Base-by-base conservation (phyloP, 2,113 vertebrate species). In the Lathamus discolor region DNA sequence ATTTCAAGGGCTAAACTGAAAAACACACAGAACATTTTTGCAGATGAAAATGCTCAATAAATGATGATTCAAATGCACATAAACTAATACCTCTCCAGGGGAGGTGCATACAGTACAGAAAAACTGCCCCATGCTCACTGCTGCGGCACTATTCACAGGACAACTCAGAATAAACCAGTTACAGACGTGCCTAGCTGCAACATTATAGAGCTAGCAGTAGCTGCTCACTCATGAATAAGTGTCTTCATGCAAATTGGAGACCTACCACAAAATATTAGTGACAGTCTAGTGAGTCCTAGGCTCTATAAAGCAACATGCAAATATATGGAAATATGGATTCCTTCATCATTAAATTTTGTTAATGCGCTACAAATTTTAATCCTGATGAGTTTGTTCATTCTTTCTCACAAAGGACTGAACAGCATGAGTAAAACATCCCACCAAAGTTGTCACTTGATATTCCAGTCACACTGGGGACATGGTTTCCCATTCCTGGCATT, bases 401-500 rank as follows among this genome's bases (percentile, higher is more conserved):
- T 91, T 95, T 87, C 74, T 77, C 83, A 83, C 73, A 90, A 46
- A 80, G 48, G 59, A 48, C 35, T 75, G 51, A 95, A 79, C 29
- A 86, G 63, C 41, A 80, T 1, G 4, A 95, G 54, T 68, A 63
- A 64, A 88, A 83, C 31, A 77, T 61, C 22, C 67, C 62, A 91
- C 68, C 54, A 68, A 75, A 41, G 28, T n/a, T 90, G 80, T 88
- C 73, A 92, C 75, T 97, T 97, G 93, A 87, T 93, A 97, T 97
- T 98, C 95, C 48, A 97, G 80, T 97, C 96, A 97, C 78, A 79
- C 29, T 55, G 66, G 66, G 86, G 85, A 96, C 66, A 66, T 76
- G 84, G 84, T 77, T 97, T 95, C 84, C 83, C 81, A 95, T 91
- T 90, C 84, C 84, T 92, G 92, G 92, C 94, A 97, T 93, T 97